These are phyloP conservation scores for Pachypanchax playfairii DNA, from an alignment of 2,113 vertebrate species.

Conservation along the genomic window DNA sequence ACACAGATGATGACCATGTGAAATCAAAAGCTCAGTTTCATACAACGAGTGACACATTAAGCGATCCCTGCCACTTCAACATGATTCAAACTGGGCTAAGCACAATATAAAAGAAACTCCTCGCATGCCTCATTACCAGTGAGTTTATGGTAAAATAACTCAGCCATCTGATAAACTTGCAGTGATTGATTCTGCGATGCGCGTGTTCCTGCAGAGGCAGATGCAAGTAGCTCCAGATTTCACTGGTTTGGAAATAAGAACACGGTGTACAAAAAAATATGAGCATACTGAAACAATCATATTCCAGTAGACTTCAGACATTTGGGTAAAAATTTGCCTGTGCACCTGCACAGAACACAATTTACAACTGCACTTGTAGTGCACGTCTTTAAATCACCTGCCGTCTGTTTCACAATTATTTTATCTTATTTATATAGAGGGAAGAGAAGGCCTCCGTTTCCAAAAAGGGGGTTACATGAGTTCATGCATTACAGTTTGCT, in stretches of 20 bases:
- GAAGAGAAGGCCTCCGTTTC: slow-evolving; percentile 37
- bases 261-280: slow-evolving; percentile 43
- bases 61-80: slow-evolving; percentile 34
- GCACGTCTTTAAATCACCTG: slow-evolving; percentile 79
- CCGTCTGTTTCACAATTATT: slow-evolving; percentile 59
- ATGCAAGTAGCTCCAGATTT: slow-evolving; percentile 27
- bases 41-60: slow-evolving; percentile 23
- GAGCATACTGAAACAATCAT: slow-evolving; percentile 78
- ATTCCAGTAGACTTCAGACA: slow-evolving; percentile 45
- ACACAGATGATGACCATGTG: slow-evolving; percentile 14
- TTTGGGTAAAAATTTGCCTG: slow-evolving; percentile 64
- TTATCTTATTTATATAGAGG: slow-evolving; percentile 57
- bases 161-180: slow-evolving; percentile 66
- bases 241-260: slow-evolving; percentile 40
- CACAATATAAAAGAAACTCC: slow-evolving; percentile 52
- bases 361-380: slow-evolving; percentile 73
- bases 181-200: slow-evolving; percentile 63
- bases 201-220: slow-evolving; percentile 31
- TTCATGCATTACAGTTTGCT: slow-evolving; percentile 60
- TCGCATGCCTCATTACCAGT: slow-evolving; percentile 61
- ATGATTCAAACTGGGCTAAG: slow-evolving; percentile 22
- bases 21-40: slow-evolving; percentile 48
- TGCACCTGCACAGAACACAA: slow-evolving; percentile 63
- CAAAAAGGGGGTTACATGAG: slow-evolving; percentile 69
- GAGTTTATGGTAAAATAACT: slow-evolving; percentile 70